These are phyloP conservation scores for Lemur catta DNA, from an alignment of 2,797 vertebrate genomes.

Conservation along the genomic window DNA sequence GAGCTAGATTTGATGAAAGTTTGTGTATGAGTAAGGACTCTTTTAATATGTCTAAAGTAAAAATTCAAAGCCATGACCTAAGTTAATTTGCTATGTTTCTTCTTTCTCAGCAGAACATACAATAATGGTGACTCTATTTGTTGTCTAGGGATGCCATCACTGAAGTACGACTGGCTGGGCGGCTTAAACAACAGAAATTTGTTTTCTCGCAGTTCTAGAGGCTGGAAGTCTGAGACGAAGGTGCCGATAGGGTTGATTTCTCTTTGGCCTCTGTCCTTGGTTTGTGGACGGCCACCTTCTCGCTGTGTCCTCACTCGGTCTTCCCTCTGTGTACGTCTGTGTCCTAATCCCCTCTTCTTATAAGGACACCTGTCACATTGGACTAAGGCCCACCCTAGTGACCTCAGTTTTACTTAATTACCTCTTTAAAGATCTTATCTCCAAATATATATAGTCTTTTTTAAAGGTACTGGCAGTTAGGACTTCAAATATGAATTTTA, in stretches of 20 bases:
- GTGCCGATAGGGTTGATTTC: not conserved
- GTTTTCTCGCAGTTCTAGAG: not conserved
- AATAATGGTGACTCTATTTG: not conserved
- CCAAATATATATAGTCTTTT: not conserved
- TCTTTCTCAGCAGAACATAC: not conserved
- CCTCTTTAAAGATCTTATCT: not conserved
- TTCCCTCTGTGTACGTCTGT: not conserved
- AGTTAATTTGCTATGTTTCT: not conserved
- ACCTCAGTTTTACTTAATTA: not conserved
- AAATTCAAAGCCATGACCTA: not conserved
- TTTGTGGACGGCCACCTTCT: not conserved
- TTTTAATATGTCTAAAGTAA: not conserved
- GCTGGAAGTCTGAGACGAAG: not conserved
- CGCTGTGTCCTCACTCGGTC: rapidly evolving
- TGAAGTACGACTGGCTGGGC: not conserved
- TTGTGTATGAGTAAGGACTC: not conserved
- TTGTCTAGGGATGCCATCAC: not conserved
- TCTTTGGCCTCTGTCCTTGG: not conserved
- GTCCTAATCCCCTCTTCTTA: not conserved
- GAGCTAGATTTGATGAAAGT: not conserved
- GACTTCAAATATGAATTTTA: slow-evolving; percentile 32
- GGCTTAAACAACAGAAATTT: not conserved
- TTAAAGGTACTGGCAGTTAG: not conserved
- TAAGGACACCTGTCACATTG: not conserved
- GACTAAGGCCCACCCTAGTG: not conserved